Evolutionary conservation across 2,113 vertebrate genomes (phyloP).

Genomic region (Oenanthe melanoleuca): DNA sequence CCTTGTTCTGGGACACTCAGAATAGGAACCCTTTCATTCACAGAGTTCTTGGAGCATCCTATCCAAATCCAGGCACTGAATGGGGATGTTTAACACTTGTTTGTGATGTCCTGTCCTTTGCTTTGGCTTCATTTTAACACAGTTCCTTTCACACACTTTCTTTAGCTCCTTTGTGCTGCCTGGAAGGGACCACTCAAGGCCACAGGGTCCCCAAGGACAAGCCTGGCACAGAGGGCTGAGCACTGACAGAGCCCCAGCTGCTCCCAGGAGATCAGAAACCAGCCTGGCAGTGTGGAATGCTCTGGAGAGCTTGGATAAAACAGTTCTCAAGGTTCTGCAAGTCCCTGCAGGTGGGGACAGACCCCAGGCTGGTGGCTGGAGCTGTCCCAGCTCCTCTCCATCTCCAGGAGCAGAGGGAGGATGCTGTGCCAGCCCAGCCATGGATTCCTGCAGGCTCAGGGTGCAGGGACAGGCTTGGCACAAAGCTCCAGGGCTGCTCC

Average conservation of each 20-base stretch:
- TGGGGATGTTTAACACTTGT: background rate
- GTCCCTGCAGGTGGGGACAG: background rate
- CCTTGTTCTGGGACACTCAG: background rate
- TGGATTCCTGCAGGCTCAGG: background rate
- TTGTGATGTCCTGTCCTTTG: background rate
- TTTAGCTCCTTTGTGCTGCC: background rate
- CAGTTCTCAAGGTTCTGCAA: background rate
- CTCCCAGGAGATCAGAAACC: background rate
- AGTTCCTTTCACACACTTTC: background rate
- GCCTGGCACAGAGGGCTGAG: background rate
- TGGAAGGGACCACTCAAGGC: background rate
- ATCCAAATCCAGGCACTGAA: background rate
- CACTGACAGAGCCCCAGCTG: fast-evolving
- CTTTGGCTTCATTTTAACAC: background rate
- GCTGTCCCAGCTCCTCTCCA: background rate
- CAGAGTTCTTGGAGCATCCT: background rate
- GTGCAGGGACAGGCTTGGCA: background rate
- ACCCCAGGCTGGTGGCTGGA: background rate
- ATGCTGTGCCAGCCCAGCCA: background rate
- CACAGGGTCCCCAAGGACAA: background rate
- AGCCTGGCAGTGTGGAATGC: background rate
- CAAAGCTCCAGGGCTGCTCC: background rate
- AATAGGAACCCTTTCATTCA: background rate
- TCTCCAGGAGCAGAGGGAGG: background rate
- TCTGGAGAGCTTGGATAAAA: background rate